A percentile compares a stretch with the other conserved stretches of the same genome.
These are phyloP conservation scores for Siniperca scherzeri DNA, from an alignment of 2,797 vertebrate species.

Conservation along the genomic window DNA sequence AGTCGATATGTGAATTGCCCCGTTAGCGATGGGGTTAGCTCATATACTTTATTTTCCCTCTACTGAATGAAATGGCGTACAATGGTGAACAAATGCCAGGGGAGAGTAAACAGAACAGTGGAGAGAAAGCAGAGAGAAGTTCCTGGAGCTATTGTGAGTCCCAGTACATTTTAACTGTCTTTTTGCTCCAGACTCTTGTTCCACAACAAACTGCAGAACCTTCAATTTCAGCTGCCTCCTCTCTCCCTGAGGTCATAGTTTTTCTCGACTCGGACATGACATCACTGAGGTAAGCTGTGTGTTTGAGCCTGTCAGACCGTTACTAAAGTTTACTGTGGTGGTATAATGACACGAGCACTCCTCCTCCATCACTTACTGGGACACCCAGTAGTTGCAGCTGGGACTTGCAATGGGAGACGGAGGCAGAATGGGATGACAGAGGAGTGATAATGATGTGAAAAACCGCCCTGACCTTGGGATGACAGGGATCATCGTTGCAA, in stretches of 20 bases:
- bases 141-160: not conserved
- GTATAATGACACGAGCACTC: constrained; percentile 33
- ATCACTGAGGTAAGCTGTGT: constrained; percentile 51
- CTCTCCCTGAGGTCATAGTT: constrained; percentile 48
- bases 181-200: constrained; percentile 8
- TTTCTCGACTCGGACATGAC: constrained; percentile 54
- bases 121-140: too few species aligned
- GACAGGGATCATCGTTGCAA: constrained; percentile 58
- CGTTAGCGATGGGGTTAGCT: too few species aligned
- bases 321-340: constrained; percentile 52
- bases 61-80: too few species aligned
- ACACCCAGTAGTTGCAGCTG: not conserved
- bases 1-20: too few species aligned
- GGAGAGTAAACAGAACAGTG: too few species aligned
- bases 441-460: constrained; percentile 73
- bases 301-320: constrained; percentile 46
- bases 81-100: too few species aligned
- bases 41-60: too few species aligned
- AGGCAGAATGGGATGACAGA: constrained; percentile 33
- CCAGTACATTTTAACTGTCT: not conserved
- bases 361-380: constrained; percentile 33
- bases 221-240: constrained; percentile 19
- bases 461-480: constrained; percentile 72
- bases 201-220: constrained; percentile 7
- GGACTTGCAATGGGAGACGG: constrained; percentile 42